phyloP scores from a whole-genome alignment of 2,797 vertebrate genomes.

The Tachyglossus aculeatus region DNA sequence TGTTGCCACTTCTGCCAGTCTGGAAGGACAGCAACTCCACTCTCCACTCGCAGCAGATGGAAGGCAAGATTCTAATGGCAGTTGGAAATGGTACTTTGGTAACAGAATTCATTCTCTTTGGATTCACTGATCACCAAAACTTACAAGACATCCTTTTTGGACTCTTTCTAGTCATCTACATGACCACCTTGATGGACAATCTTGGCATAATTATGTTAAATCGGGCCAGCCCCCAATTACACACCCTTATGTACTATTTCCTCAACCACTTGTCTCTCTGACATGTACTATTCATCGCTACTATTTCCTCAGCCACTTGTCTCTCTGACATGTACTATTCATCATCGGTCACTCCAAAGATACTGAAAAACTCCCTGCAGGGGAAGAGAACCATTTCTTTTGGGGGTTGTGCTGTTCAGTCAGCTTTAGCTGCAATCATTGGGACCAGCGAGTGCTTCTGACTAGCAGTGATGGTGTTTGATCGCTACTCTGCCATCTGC shows the following conservation, averaged over 20 bases:
- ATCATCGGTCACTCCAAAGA: constrained; percentile 37
- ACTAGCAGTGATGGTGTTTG: constrained; percentile 46
- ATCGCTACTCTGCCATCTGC: constrained; percentile 30
- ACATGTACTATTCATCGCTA: constrained; percentile 44
- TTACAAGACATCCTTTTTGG: constrained; percentile 7
- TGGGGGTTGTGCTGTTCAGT: constrained; percentile 15
- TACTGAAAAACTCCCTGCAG: constrained; percentile 26
- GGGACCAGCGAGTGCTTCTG: constrained; percentile 31
- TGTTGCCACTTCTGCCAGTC: too few relatives aligned
- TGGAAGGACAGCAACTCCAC: too few relatives aligned
- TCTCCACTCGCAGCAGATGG: too few relatives aligned
- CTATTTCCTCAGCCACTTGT: too few relatives aligned
- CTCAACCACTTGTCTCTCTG: constrained; percentile 46
- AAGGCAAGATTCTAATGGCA: too few relatives aligned
- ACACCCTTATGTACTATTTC: constrained; percentile 56
- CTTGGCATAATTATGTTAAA: constrained; percentile 33
- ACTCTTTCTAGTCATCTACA: constrained; percentile 26
- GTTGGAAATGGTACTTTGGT: too few relatives aligned
- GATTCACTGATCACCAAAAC: not conserved
- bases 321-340: too few relatives aligned
- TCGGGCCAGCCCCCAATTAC: constrained; percentile 12
- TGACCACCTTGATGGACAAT: constrained; percentile 1
- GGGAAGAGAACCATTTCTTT: constrained; percentile 39
- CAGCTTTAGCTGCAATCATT: constrained; percentile 36
- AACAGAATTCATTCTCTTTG: constrained; percentile 41